Evolutionary conservation across 2,797 vertebrate species (phyloP), one percentile per base, ranked within the genome.

Genomic region (Clarias laeviceps): DNA sequence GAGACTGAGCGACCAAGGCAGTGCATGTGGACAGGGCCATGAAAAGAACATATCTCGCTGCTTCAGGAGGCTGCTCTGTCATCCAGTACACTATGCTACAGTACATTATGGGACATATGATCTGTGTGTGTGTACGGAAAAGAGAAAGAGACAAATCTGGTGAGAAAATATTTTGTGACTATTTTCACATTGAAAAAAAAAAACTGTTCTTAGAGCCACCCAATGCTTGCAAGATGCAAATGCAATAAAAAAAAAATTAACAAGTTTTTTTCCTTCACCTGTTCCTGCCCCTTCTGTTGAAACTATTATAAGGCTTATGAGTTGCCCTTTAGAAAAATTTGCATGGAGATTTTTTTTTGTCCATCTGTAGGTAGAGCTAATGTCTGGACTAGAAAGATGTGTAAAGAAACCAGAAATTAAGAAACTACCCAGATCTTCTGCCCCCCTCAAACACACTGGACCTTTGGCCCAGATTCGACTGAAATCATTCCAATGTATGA

Each of bases 21-120:
- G 97, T 99, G 90, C 96, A 96, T 0, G 97, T 98, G 89, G 96
- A 96, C 92, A 99, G 94, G 3, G 98, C 97, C 78, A 98, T 96
- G 90, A 99, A 99, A 89, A 99, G 97, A 76, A 99, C 92, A 92
- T 96, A 99, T 65, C 97, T 96, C 0, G 91, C 91, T 0, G 94
- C 97, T 89, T 99, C 98, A 0, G 98, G 96, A 1, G 98, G 98
- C 91, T 99, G 98, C 22, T 96, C 95, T 0, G 98, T 99, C 98
- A 99, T 99, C 98, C 98, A 99, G 95, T 99, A 99, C 69, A 99
- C 97, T 20, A 99, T 98, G 90, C 97, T 98, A 92, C 98, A 99
- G 93, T 99, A 99, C 2, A 97, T 95, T 27, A 97, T 96, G 0
- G 98, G 98, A 94, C 97, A 99, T 83, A 99, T 91, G 69, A 99